phyloP scores from a whole-genome alignment of 1,140 invertebrate genomes.

The Camponotus vicinus region DNA sequence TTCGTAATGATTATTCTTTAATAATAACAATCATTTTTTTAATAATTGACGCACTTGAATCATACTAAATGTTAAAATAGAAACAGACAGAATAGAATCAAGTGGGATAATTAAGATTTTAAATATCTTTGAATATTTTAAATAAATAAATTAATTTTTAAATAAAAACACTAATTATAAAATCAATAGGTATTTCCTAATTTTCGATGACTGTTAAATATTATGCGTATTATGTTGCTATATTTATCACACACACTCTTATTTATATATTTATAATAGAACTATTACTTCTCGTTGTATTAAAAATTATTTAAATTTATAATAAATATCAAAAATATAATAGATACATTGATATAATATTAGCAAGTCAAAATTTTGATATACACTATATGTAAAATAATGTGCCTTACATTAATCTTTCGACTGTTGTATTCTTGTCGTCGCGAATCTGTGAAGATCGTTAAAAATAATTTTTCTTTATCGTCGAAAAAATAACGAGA shows the following conservation, averaged over 20 bases:
- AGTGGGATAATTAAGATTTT: neutral
- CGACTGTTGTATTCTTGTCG: neutral
- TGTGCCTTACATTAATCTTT: neutral
- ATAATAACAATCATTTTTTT: too few relatives aligned
- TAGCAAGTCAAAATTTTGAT: neutral
- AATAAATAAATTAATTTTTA: too few relatives aligned
- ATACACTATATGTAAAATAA: neutral
- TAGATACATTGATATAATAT: neutral
- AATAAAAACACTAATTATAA: too few relatives aligned
- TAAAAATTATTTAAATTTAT: too few relatives aligned
- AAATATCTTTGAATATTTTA: neutral
- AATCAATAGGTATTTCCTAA: neutral
- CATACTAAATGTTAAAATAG: neutral
- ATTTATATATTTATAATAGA: neutral
- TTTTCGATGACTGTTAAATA: neutral
- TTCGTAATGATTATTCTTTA: neutral
- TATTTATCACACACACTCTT: neutral
- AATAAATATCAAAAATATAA: neutral
- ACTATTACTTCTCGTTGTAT: slow-evolving; percentile 1
- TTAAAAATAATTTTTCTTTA: neutral
- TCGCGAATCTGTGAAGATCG: neutral
- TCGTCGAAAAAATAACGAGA: slow-evolving; percentile 3
- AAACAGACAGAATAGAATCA: neutral
- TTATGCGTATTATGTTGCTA: neutral
- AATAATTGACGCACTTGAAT: neutral